Evolutionary conservation across 2,888 invertebrate species (phyloP).

Genomic region (Eumacrocentrus americanus): DNA sequence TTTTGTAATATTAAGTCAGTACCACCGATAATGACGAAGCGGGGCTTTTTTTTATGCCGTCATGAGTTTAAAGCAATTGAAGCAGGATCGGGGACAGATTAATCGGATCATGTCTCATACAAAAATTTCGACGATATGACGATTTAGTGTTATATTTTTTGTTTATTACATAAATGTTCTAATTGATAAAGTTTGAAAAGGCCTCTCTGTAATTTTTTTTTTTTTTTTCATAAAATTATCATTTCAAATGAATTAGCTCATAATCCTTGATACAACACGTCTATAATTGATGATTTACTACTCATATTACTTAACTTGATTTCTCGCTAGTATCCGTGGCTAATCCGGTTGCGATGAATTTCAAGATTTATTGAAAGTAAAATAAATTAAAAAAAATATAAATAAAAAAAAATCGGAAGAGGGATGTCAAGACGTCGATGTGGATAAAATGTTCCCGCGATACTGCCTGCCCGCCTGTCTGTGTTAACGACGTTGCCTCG

Average conservation of each 20-base stretch:
- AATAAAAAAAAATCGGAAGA: slow-evolving; percentile 18
- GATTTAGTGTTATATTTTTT: too few species aligned
- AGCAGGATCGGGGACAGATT: slow-evolving; percentile 18
- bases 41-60: background rate
- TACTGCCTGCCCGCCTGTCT: slow-evolving; percentile 45
- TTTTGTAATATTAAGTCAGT: slow-evolving; percentile 44
- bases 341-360: slow-evolving; percentile 16
- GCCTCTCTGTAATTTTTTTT: slow-evolving; percentile 1
- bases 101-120: background rate
- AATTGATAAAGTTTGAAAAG: too few species aligned
- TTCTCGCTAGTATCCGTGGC: background rate
- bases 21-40: slow-evolving; percentile 19
- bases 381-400: slow-evolving; percentile 8
- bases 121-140: too few species aligned
- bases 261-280: too few species aligned
- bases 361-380: slow-evolving; percentile 10
- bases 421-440: background rate
- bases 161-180: too few species aligned
- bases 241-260: background rate
- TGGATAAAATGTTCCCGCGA: slow-evolving; percentile 32
- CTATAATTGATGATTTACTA: background rate
- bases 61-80: slow-evolving; percentile 8
- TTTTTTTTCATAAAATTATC: slow-evolving; percentile 8
- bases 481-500: slow-evolving; percentile 47
- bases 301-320: background rate